Base-by-base conservation (phyloP, 2,797 vertebrate species). In the Huso huso region DNA sequence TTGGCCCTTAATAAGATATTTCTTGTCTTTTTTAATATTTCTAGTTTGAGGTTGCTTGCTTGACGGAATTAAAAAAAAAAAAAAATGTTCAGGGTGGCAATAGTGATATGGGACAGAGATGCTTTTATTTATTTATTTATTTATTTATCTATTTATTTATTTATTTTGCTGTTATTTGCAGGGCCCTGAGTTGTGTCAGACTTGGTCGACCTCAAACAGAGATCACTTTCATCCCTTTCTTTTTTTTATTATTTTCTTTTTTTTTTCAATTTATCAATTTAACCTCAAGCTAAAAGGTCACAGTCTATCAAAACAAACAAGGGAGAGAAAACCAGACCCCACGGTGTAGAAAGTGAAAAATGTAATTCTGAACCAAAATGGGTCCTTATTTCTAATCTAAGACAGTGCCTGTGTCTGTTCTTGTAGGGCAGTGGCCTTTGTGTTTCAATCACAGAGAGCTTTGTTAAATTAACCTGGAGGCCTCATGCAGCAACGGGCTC, bases 391-490 rank as follows among this genome's bases (percentile, higher is more conserved):
- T 6, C 15, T 58, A 2, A 58, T 58, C 55, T 58, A 12, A 12
- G 12, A 11, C 13, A 6, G 12, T 58, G 55, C 12, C 55, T 58
- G 55, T 3, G 10, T 6, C 15, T 10, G 61, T 7, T 62, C 10
- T 9, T 62, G 13, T 7, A n/a, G 18, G 61, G 8, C 61, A 23
- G 6, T 62, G 13, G 18, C 61, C 61, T 62, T 9, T 10, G 58
- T 60, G n/a, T 23, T 62, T 62, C 61, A 62, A 62, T 62, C 61
- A 62, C 10, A 62, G 13, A 62, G 61, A 62, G 61, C 61, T 62
- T 62, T 62, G 18, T 62, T 18, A 62, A 62, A 62, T 62, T 62
- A 62, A 23, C 13, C 61, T 18, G 10, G 48, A 23, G 61, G 15
- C 61, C 15, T 7, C 9, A 4, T 7, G 7, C 61, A 62, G 7